Evolutionary conservation across 2,888 invertebrate genomes (phyloP), one percentile per base, ranked within the genome.

Genomic region (Plagodis pulveraria): DNA sequence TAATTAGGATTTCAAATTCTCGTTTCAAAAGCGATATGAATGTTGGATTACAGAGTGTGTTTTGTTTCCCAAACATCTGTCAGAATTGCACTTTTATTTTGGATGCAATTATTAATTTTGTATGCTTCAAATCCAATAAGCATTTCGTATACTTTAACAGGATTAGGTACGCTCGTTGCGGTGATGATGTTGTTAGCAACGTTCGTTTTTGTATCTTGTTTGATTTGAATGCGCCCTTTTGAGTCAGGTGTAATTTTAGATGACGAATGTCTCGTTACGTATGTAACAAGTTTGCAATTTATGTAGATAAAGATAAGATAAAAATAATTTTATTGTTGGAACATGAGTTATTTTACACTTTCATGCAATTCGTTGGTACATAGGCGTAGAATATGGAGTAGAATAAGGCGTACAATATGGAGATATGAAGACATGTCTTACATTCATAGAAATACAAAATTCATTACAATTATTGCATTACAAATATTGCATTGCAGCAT

Each of bases 91-190:
- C 68, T 66, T 61, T 74, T 76, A 77, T 83, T 81, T 77, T 72
- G 65, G 70, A 72, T 73, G 83, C 80, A 88, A 91, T 91, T 90
- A 91, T 83, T 87, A 84, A 91, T 91, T 91, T 83, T 64, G 83
- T 87, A 91, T 87, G 91, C 82, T 72, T 81, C 85, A 81, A 86
- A 85, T 86, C 82, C 87, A 88, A 90, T 87, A 86, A 80, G 68
- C 54, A 48, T 44, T 38, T 73, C 36, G 56, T 57, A 57, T 80
- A 77, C 74, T 84, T 80, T 83, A 85, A 83, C 72, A 78, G 82
- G 73, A 86, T 90, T 89, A 83, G 87, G 66, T 70, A 88, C 80
- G 91, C 90, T 86, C 68, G 87, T 89, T 89, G 79, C 54, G 42
- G 60, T 77, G 71, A 89, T 86, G 83, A 88, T 84, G 87, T 90